A percentile compares a stretch with the other conserved stretches of the same genome.
Evolutionary conservation across 1,140 invertebrate genomes (phyloP).

Genomic region (Caenorhabditis briggsae): DNA sequence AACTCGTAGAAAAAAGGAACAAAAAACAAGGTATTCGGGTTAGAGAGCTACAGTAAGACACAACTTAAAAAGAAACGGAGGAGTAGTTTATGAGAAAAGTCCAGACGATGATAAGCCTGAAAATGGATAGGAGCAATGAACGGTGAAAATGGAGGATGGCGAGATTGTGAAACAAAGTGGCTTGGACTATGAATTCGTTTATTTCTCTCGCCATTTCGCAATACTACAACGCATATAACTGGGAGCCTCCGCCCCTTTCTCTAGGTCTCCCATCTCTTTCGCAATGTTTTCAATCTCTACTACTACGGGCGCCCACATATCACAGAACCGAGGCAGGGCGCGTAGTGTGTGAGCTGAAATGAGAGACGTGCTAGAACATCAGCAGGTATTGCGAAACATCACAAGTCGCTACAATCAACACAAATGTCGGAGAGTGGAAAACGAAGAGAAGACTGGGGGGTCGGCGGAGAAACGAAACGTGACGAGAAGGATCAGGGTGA

Average conservation of each 20-base stretch:
- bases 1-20: background rate
- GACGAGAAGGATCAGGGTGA: background rate
- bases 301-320: slow-evolving; percentile 14
- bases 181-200: slow-evolving; percentile 15
- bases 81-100: background rate
- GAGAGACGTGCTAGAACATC: slow-evolving; percentile 18
- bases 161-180: slow-evolving; percentile 13
- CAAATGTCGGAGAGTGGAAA: background rate
- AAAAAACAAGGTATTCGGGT: background rate
- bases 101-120: slow-evolving; percentile 17
- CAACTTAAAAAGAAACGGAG: too few relatives aligned
- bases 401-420: slow-evolving; percentile 19
- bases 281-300: too few relatives aligned
- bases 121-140: background rate
- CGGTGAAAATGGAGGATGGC: background rate
- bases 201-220: slow-evolving; percentile 12
- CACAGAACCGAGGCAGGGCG: background rate
- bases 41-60: background rate
- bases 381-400: slow-evolving; percentile 54
- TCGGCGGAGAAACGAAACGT: background rate
- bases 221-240: slow-evolving; percentile 36
- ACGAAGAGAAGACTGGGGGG: background rate
- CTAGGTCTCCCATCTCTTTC: too few relatives aligned
- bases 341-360: background rate
- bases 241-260: background rate